Evolutionary conservation across 2,113 vertebrate species (phyloP), one percentile per base, ranked within the genome.

Genomic region (Ivindomyrus marchei): DNA sequence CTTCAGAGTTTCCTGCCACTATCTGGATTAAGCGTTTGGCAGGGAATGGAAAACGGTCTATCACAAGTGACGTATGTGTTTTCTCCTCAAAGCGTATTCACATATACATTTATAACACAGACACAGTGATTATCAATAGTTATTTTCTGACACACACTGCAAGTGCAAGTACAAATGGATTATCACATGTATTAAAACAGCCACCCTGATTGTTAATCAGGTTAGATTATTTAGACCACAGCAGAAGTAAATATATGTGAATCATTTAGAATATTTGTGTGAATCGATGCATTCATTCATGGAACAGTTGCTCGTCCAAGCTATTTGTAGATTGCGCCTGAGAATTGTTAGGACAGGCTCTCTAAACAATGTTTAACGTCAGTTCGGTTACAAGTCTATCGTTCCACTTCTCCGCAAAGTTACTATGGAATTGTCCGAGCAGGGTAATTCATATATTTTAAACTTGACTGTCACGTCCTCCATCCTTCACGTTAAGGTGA

Each of bases 1-100:
- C 97, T 97, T 96, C 97, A 95, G 96, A 95, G 95, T 94, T 96
- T 96, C 92, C 94, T 93, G 91, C 94, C 94, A 52, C 94, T 94
- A 94, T 95, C 93, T 95, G 94, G 94, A 90, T 94, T 93, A 92
- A 93, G 93, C 93, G 93, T 94, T 96, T 93, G 94, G 93, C 94
- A 94, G 92, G 91, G 92, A 49, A 93, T 93, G 77, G 93, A 91
- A 94, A 93, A 92, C 92, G 90, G 92, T 93, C 91, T 88, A 93
- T 91, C 86, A 92, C 92, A 94, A 93, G 93, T 93, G 93, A 90
- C 85, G 90, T 91, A 90, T 58, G 88, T 86, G 53, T 83, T 56
- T 66, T 90, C 87, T 87, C 27, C 39, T 47, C 15, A 77, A 89
- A 80, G 5, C 45, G 36, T 5, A 88, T 31, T 46, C 42, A 42